Base-by-base conservation (phyloP, 1,140 invertebrate genomes). In the Plectus sambesii region DNA sequence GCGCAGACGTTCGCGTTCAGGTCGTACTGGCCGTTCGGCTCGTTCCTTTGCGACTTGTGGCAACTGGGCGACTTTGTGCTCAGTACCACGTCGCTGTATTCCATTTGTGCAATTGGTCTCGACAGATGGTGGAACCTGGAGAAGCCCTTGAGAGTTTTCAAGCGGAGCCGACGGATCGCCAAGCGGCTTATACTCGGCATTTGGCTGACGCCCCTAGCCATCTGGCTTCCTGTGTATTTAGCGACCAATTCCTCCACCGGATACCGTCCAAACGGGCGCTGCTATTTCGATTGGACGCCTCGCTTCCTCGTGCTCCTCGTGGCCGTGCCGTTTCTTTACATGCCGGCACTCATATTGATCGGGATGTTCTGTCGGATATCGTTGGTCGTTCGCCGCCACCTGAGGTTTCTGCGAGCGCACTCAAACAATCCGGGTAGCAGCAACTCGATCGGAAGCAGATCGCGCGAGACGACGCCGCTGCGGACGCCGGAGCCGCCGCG, bases 61-160 rank as follows among this genome's bases (percentile, higher is more conserved):
- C 53, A 55, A 33, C 5, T 56, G 12, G 19, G 22, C 9, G 53
- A 55, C 42, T 23, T 55, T 37, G 20, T 55, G 9, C 25, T 56
- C 15, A 49, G 17, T 22, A 56, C 53, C 8, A 46, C 53, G 9
- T 56, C 53, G 12, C 30, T 55, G 25, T 55, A 55, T 42, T 56
- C 52, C 24, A 56, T 51, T 35, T 56, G 53, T 41, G 53, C 53
- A 19, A 55, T 55, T 29, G 51, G 45, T 15, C 36, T 55, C n/a
- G 53, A 55, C 38, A 12, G 53, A n/a, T 44, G 47, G 20, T 56
- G 52, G 53, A 55, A 55, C 46, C 30, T 55, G 15, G 53, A 55
- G 29, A 51, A 55, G 22, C 53, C 53, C 22, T 39, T 55, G 20
- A 20, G 53, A 15, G 45, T 55, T 15, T 55, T 55, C 27, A 55